A percentile compares a stretch with the other conserved stretches of the same genome.
These are phyloP conservation scores for Tortricodes alternella DNA, from an alignment of 2,888 invertebrate species.

Conservation along the genomic window DNA sequence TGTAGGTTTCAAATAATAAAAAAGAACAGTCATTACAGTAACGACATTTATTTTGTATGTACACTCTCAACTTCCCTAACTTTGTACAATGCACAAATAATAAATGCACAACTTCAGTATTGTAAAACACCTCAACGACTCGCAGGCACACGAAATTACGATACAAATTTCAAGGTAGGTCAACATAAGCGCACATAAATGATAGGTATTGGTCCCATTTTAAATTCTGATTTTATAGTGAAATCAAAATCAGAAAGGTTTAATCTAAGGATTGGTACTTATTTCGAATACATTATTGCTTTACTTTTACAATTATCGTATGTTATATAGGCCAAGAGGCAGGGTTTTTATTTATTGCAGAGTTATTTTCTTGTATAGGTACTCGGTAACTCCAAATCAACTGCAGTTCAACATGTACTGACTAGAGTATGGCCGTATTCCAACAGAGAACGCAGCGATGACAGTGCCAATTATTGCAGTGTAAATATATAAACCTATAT, in stretches of 20 bases:
- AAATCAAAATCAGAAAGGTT: constrained; percentile 4
- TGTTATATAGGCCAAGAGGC: constrained; percentile 13
- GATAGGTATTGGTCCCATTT: constrained; percentile 71
- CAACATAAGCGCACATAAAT: constrained; percentile 54
- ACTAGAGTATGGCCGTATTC: constrained; percentile 24
- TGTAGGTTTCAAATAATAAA: constrained; percentile 30
- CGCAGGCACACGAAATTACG: constrained; percentile 54
- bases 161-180: constrained; percentile 43
- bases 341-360: constrained; percentile 9
- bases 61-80: constrained; percentile 69
- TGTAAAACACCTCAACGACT: constrained; percentile 64
- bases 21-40: constrained; percentile 50
- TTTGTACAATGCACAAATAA: constrained; percentile 79
- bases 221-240: constrained; percentile 41
- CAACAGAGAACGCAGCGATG: constrained; percentile 17
- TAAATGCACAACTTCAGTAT: constrained; percentile 83
- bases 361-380: neutral
- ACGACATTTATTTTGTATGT: constrained; percentile 81
- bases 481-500: constrained; percentile 20
- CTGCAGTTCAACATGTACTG: constrained; percentile 53
- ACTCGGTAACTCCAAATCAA: constrained; percentile 57
- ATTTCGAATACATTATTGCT: constrained; percentile 5
- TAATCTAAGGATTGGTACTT: neutral
- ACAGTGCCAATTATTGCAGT: constrained; percentile 25
- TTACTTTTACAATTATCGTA: neutral